Evolutionary conservation across 2,888 invertebrate genomes (phyloP).

Genomic region (Aphodius sticticus): DNA sequence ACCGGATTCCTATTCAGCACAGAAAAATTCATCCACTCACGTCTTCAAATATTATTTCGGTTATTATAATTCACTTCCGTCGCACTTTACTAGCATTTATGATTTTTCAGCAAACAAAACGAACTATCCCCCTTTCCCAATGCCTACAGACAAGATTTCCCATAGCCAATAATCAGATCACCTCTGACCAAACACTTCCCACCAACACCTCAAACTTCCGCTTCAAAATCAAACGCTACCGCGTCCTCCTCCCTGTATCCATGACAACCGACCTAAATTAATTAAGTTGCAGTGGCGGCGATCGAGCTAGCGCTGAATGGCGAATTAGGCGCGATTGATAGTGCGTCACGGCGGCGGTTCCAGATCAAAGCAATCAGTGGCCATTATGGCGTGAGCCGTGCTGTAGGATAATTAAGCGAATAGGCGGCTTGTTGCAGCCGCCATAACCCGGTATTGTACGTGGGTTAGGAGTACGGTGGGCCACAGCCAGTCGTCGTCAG

Average conservation of each 20-base stretch:
- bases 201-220: not conserved
- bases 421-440: not conserved
- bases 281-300: constrained; percentile 12
- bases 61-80: too few relatives aligned
- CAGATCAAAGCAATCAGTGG: constrained; percentile 56
- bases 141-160: too few relatives aligned
- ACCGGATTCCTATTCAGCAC: too few relatives aligned
- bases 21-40: too few relatives aligned
- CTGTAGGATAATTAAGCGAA: constrained; percentile 16
- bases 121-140: too few relatives aligned
- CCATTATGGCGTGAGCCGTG: constrained; percentile 49
- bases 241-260: not conserved
- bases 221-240: constrained; percentile 6
- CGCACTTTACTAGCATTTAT: too few relatives aligned
- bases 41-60: too few relatives aligned
- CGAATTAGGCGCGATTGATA: constrained; percentile 55
- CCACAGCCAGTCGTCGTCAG: not conserved
- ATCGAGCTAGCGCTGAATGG: constrained; percentile 45
- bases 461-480: not conserved
- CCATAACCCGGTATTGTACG: constrained; percentile 17
- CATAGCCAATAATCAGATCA: not conserved
- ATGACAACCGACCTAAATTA: not conserved
- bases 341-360: constrained; percentile 45
- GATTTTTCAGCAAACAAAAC: too few relatives aligned
- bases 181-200: not conserved